Evolutionary conservation across 2,113 vertebrate genomes (phyloP).

Genomic region (Orthonyx spaldingii): DNA sequence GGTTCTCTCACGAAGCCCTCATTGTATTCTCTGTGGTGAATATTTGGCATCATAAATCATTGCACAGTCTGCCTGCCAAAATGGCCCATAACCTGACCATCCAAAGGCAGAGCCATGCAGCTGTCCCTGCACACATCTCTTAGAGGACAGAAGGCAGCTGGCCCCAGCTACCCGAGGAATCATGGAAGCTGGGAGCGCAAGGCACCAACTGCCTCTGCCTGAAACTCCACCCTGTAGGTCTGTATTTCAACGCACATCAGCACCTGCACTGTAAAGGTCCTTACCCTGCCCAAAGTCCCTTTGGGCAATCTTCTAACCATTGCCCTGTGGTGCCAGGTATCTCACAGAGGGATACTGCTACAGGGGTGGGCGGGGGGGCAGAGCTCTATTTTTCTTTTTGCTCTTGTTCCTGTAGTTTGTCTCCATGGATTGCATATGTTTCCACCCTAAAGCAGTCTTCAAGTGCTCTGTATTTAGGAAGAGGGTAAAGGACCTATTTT

Average conservation of each 20-base stretch:
- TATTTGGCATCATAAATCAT: neutral
- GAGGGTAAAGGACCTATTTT: slow-evolving; percentile 21
- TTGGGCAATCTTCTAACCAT: neutral
- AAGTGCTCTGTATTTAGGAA: neutral
- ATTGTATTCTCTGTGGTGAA: neutral
- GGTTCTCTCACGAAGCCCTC: neutral
- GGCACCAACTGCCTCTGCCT: neutral
- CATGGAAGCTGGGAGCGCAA: fast-evolving
- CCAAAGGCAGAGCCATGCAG: neutral
- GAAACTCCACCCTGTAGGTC: neutral
- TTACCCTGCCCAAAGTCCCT: neutral
- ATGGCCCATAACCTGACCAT: neutral
- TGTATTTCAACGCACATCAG: neutral
- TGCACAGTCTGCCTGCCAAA: neutral
- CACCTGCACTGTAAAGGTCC: neutral
- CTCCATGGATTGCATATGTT: neutral
- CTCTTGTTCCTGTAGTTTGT: neutral
- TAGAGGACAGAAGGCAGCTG: neutral
- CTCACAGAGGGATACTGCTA: neutral
- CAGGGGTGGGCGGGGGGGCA: neutral
- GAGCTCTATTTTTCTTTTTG: neutral
- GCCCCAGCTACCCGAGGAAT: neutral
- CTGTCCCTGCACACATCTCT: neutral
- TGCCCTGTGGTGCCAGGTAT: fast-evolving
- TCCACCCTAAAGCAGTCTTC: neutral